Conservation (phyloP, 2,888 invertebrate genomes). For the Cepaea hortensis region DNA sequence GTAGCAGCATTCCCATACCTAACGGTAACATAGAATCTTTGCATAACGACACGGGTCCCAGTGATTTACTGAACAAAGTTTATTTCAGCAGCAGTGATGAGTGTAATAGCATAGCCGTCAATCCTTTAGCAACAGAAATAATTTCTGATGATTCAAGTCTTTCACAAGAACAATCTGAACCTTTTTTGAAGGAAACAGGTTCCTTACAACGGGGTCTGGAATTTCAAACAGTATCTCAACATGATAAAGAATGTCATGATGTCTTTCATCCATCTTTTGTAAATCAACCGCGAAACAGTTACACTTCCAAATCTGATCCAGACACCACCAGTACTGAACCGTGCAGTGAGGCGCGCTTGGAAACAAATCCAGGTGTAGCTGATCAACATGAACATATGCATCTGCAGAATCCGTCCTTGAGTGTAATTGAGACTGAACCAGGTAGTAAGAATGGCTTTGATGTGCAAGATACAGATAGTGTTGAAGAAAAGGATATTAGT, state of each 20-base stretch:
- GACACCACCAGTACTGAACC: not conserved
- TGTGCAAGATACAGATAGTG: not conserved
- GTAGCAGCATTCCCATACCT: no score
- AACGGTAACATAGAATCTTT: no score
- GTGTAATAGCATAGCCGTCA: not conserved
- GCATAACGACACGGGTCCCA: no score
- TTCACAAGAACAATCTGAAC: not conserved
- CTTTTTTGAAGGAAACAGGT: not conserved
- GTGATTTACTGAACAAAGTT: no score
- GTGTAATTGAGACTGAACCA: not conserved
- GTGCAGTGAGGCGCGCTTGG: not conserved
- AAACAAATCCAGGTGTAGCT: not conserved
- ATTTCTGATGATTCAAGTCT: not conserved
- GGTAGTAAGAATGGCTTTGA: constrained; percentile 9
- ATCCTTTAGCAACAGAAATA: not conserved
- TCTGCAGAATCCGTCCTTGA: not conserved
- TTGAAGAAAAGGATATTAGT: not conserved
- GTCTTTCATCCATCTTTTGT: not conserved
- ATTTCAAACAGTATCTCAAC: not conserved
- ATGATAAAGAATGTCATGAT: not conserved
- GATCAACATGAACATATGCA: not conserved
- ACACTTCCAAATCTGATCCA: not conserved
- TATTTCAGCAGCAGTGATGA: no score
- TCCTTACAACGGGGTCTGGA: no score
- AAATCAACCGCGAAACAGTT: not conserved